Base-by-base conservation (phyloP, 2,113 vertebrate genomes). In the Actenoides hombroni region DNA sequence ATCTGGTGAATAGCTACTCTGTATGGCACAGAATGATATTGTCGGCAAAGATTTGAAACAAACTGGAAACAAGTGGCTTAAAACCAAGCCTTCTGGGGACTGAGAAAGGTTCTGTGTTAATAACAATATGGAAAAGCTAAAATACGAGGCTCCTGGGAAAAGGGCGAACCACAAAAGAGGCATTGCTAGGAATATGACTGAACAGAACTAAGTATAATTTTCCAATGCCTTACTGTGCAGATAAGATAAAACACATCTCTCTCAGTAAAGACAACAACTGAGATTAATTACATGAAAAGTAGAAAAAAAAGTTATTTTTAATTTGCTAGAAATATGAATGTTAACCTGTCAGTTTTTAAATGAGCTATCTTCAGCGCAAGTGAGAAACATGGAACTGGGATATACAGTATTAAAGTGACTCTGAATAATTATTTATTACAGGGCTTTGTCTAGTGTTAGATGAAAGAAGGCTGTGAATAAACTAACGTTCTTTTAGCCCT, bases 11-110 rank as follows among this genome's bases (percentile, higher is more conserved):
- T 94, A 83, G 56, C 46, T 83, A 29, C 67, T 82, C 51, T 90
- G 48, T 37, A 26, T 61, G 53, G 73, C 37, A 82, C 20, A 19
- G 84, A 90, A 85, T 65, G 68, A 92, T 83, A 48, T 48, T 73
- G 88, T 83, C 78, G 83, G 78, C 59, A 92, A 97, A 93, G 42
- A 85, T 81, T 94, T 85, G 53, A 95, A 95, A 89, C 35, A 88
- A 90, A 83, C 80, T 89, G 67, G 92, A 82, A 95, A 86, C 28
- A 28, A 90, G 86, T 94, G 71, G 81, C 80, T 94, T 75, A 90
- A 88, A 96, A 84, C 61, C 37, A 92, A 86, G 48, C n/a, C 53
- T 96, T 95, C 78, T 91, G 48, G 81, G 49, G 44, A 92, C 37
- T 51, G 59, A 97, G 49, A 89, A 67, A 95, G 56, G 92, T 79